phyloP scores from a whole-genome alignment of 2,113 vertebrate genomes.

The Otocyon megalotis region DNA sequence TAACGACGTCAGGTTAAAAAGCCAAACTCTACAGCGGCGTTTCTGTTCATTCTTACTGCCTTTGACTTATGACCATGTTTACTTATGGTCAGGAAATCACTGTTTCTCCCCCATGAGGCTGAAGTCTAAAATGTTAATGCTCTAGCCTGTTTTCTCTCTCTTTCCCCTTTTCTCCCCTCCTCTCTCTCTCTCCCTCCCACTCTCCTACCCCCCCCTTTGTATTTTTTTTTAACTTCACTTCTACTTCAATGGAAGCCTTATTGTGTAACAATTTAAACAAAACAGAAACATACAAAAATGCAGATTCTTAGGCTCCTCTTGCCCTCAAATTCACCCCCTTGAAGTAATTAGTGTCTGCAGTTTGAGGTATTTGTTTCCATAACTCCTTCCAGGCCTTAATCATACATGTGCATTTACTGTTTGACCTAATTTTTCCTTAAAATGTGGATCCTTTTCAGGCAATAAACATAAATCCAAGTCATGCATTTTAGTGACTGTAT shows the following conservation, averaged over 20 bases:
- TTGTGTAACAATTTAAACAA: slow-evolving; percentile 46
- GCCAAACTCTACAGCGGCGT: neutral
- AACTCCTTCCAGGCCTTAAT: neutral
- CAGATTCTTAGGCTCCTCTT: neutral
- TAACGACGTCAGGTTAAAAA: neutral
- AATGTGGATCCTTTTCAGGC: neutral
- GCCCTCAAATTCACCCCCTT: neutral
- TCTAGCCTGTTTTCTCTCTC: neutral
- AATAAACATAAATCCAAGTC: slow-evolving; percentile 34
- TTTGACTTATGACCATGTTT: slow-evolving; percentile 25
- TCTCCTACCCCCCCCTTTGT: neutral
- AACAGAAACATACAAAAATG: slow-evolving; percentile 29
- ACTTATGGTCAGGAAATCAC: neutral
- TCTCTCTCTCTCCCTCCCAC: neutral
- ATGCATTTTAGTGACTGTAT: slow-evolving; percentile 23
- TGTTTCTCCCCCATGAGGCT: neutral
- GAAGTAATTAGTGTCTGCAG: neutral
- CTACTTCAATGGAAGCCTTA: neutral
- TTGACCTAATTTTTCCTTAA: neutral
- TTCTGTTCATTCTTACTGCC: neutral
- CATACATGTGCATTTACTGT: neutral
- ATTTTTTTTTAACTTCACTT: slow-evolving; percentile 7
- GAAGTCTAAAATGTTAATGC: neutral
- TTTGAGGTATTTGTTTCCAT: slow-evolving; percentile 37
- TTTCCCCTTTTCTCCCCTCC: neutral